These are phyloP conservation scores for Tenthredo distinguenda DNA, from an alignment of 2,888 invertebrate species.

Conservation along the genomic window DNA sequence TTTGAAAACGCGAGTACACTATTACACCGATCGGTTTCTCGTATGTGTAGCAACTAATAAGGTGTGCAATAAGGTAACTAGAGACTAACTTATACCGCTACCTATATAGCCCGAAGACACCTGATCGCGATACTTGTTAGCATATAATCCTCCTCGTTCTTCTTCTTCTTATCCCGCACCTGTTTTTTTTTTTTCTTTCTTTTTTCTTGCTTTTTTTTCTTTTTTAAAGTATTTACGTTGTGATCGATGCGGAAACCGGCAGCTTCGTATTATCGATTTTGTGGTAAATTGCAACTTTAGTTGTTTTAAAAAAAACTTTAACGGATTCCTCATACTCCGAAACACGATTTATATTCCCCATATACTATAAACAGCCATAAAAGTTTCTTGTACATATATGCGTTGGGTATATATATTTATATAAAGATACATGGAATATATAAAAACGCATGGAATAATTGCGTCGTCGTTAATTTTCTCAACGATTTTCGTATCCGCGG, in stretches of 20 bases:
- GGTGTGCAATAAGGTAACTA: constrained; percentile 12
- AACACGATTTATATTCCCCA: not conserved
- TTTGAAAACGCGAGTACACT: not conserved
- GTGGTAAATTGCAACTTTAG: constrained; percentile 40
- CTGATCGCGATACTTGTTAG: constrained; percentile 24
- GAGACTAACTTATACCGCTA: not conserved
- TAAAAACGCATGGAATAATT: not conserved
- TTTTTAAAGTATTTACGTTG: not conserved
- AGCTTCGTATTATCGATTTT: constrained; percentile 16
- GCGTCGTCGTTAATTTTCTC: not conserved
- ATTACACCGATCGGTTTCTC: not conserved
- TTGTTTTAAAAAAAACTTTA: not conserved
- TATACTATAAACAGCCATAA: not conserved
- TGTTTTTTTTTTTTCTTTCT: not conserved
- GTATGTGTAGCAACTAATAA: not conserved
- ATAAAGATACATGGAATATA: not conserved
- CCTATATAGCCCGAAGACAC: not conserved
- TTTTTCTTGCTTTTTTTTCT: no score
- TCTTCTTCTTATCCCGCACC: not conserved
- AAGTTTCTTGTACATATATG: not conserved
- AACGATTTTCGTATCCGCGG: no score
- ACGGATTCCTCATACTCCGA: constrained; percentile 12
- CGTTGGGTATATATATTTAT: not conserved
- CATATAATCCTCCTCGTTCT: not conserved
- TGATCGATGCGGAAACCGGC: not conserved